These are phyloP conservation scores for Chunga burmeisteri DNA, from an alignment of 2,113 vertebrate genomes.

Conservation along the genomic window DNA sequence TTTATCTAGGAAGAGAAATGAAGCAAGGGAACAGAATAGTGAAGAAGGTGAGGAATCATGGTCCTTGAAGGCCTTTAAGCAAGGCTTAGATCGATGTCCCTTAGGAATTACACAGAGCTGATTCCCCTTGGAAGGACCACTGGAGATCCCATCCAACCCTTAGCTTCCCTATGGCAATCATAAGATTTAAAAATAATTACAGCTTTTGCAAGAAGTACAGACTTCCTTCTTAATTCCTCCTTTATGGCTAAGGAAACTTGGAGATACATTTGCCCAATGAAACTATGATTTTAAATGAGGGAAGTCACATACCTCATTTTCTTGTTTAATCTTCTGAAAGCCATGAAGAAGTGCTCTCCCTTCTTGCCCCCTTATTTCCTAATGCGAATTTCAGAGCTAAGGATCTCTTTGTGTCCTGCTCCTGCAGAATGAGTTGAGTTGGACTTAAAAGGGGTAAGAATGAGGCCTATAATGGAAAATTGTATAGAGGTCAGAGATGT, in stretches of 20 bases:
- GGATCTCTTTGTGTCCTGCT: background rate
- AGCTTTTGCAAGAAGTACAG: background rate
- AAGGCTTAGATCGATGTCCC: background rate
- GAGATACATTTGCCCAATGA: background rate
- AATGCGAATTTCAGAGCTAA: conserved; percentile 7
- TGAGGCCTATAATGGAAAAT: background rate
- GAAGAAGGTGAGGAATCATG: background rate
- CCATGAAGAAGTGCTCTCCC: fast-evolving
- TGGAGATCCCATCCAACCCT: background rate
- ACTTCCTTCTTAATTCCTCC: background rate
- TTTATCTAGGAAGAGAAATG: background rate
- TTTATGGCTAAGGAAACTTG: background rate
- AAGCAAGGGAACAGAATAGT: background rate
- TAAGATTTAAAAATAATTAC: background rate
- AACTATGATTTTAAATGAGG: background rate
- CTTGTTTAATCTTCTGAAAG: background rate
- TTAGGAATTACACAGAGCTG: background rate
- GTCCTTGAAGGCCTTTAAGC: background rate
- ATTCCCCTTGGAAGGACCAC: background rate
- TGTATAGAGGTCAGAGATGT: conserved; percentile 30
- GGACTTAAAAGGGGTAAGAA: conserved; percentile 20
- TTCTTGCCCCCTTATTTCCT: conserved; percentile 1
- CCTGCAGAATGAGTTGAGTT: background rate
- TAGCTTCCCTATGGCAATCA: background rate
- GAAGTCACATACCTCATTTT: background rate